Evolutionary conservation across 2,113 vertebrate genomes (phyloP).

Genomic region (Oreotrochilus melanogaster): DNA sequence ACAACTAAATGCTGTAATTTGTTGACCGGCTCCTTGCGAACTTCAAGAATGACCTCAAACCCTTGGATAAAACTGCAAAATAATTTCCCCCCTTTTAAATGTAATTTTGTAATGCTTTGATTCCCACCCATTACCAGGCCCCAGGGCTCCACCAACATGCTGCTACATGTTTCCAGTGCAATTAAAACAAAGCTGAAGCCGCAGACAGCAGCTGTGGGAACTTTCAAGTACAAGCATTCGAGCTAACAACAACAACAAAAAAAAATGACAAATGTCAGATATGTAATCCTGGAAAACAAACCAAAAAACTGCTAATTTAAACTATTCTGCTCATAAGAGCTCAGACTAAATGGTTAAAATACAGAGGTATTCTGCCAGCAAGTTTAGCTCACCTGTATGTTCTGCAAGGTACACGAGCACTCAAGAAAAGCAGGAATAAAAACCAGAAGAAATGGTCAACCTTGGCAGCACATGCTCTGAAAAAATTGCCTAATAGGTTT

Average conservation of each 20-base stretch:
- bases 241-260: background rate
- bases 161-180: background rate
- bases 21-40: conserved; percentile 25
- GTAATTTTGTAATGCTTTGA: conserved; percentile 6
- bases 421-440: background rate
- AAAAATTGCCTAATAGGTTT: background rate
- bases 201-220: conserved; percentile 5
- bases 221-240: background rate
- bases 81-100: conserved; percentile 14
- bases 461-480: background rate
- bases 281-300: background rate
- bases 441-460: background rate
- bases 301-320: background rate
- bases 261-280: background rate
- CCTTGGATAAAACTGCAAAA: conserved; percentile 19
- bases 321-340: background rate
- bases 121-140: conserved; percentile 3
- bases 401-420: background rate
- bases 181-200: background rate
- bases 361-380: background rate
- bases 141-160: conserved; percentile 6
- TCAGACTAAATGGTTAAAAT: background rate
- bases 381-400: background rate
- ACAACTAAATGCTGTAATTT: conserved; percentile 54
- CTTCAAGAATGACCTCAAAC: conserved; percentile 43